Percentiles rank a stretch among this genome's conserved stretches.
phyloP scores from a whole-genome alignment of 2,113 vertebrate genomes.

The Thamnaconus septentrionalis region DNA sequence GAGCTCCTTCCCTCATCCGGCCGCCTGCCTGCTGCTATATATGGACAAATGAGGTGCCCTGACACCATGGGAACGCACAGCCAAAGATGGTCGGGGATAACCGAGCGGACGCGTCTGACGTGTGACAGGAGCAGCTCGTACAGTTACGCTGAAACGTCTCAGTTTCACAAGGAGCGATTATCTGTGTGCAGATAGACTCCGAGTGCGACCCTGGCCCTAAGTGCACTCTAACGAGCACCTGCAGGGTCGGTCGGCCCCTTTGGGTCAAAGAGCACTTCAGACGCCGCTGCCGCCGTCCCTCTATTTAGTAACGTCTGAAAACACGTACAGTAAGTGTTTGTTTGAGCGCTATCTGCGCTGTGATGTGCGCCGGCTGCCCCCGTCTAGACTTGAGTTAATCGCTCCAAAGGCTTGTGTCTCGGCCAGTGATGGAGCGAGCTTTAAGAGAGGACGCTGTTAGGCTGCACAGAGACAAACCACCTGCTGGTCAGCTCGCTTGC shows the following conservation, averaged over 20 bases:
- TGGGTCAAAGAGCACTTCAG: slow-evolving; percentile 38
- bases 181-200: slow-evolving; percentile 21
- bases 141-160: slow-evolving; percentile 30
- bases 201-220: slow-evolving; percentile 32
- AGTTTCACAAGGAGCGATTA: slow-evolving; percentile 25
- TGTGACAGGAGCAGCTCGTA: slow-evolving; percentile 29
- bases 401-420: not conserved
- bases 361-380: slow-evolving; percentile 20
- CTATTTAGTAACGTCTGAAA: slow-evolving; percentile 30
- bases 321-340: slow-evolving; percentile 11
- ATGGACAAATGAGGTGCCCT: slow-evolving; percentile 51
- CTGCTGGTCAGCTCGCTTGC: slow-evolving; percentile 12
- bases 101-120: slow-evolving; percentile 28
- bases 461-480: not conserved
- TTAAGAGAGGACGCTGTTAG: too few species aligned
- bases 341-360: slow-evolving; percentile 10
- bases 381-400: not conserved
- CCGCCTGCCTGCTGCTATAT: slow-evolving; percentile 55
- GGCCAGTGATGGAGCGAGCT: too few species aligned
- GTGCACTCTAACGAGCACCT: slow-evolving; percentile 51
- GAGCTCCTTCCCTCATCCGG: slow-evolving; percentile 3
- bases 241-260: not conserved
- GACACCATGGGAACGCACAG: slow-evolving; percentile 47
- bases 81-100: slow-evolving; percentile 66
- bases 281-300: slow-evolving; percentile 21